phyloP scores from a whole-genome alignment of 1,140 invertebrate species.

The Heliconius eleuchia region DNA sequence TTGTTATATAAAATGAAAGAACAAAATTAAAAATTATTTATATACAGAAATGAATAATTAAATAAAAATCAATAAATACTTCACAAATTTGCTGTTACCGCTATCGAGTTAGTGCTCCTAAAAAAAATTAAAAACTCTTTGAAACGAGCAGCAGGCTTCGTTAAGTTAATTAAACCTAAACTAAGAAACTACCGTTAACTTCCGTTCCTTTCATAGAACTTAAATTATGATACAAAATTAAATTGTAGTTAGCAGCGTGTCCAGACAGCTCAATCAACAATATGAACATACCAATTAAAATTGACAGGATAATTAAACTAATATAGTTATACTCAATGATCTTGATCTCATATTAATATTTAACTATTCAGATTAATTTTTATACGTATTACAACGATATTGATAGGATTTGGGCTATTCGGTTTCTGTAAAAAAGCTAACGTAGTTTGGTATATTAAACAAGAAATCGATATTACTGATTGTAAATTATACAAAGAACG shows the following conservation, averaged over 20 bases:
- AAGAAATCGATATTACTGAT: too few relatives aligned
- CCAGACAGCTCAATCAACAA: slow-evolving; percentile 10
- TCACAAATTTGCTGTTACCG: too few relatives aligned
- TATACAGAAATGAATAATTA: too few relatives aligned
- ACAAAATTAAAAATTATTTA: too few relatives aligned
- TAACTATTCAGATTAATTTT: neutral
- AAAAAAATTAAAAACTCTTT: neutral
- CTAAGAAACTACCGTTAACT: slow-evolving; percentile 4
- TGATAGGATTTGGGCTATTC: neutral
- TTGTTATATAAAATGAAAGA: too few relatives aligned
- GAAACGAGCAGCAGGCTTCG: neutral
- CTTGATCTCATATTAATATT: neutral
- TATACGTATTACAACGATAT: neutral
- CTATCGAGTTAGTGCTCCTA: too few relatives aligned
- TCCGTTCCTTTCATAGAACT: slow-evolving; percentile 9
- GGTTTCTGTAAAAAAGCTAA: neutral
- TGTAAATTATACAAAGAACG: too few relatives aligned
- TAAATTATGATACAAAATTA: neutral
- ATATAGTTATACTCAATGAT: slow-evolving; percentile 3
- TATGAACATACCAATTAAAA: slow-evolving; percentile 19
- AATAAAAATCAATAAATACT: too few relatives aligned
- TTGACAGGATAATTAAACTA: slow-evolving; percentile 27
- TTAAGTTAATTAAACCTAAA: neutral
- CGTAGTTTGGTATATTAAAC: too few relatives aligned
- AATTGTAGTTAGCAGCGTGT: slow-evolving; percentile 7